A percentile compares a stretch with the other conserved stretches of the same genome.
Conservation (phyloP, 2,113 vertebrate genomes). For the Antechinus flavipes region DNA sequence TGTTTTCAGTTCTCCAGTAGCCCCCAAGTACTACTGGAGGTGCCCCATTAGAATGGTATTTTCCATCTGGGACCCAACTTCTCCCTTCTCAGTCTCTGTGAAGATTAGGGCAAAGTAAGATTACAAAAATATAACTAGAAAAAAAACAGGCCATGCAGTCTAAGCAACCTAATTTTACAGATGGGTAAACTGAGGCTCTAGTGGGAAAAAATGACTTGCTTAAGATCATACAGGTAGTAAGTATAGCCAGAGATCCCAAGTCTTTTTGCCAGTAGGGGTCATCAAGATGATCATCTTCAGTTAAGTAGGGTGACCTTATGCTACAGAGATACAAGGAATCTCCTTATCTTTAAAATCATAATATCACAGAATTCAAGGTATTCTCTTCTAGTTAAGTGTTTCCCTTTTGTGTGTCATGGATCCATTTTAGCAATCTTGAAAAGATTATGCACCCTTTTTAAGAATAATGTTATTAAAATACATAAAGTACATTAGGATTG, state of each 20-base stretch:
- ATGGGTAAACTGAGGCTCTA: background rate
- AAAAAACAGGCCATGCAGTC: background rate
- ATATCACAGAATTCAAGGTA: background rate
- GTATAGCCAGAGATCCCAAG: background rate
- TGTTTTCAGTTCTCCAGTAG: background rate
- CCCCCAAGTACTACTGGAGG: background rate
- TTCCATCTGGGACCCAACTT: background rate
- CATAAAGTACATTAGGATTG: background rate
- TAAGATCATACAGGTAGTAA: background rate
- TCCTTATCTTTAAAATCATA: background rate
- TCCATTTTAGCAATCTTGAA: background rate
- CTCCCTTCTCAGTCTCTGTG: background rate
- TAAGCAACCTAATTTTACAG: background rate
- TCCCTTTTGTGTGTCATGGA: background rate
- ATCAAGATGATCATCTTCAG: background rate
- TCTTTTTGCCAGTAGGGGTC: background rate
- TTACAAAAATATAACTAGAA: background rate
- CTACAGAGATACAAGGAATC: background rate
- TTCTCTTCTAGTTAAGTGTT: background rate
- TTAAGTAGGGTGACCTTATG: background rate
- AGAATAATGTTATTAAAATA: background rate
- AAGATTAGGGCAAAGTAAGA: background rate
- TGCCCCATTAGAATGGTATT: background rate
- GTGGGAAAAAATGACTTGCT: background rate
- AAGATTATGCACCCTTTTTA: background rate